These are phyloP conservation scores for Athene noctua DNA, from an alignment of 2,113 vertebrate species.

Conservation along the genomic window DNA sequence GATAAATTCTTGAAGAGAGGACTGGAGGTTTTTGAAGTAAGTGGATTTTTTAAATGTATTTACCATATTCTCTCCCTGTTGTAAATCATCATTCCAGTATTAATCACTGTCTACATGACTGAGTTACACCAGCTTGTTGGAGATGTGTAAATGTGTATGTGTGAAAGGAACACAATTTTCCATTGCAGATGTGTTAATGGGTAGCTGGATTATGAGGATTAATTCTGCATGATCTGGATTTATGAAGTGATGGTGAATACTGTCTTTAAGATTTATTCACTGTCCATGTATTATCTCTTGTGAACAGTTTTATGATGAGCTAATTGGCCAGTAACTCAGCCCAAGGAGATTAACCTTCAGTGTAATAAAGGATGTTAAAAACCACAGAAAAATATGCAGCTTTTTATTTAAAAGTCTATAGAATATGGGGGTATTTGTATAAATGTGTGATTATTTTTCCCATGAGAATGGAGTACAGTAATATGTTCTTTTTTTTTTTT, in stretches of 20 bases:
- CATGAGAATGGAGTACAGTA: neutral
- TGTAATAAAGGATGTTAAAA: conserved; percentile 26
- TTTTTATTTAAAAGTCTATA: conserved; percentile 11
- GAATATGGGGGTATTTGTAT: conserved; percentile 14
- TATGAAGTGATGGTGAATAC: conserved; percentile 27
- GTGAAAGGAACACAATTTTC: neutral
- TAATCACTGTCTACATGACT: neutral
- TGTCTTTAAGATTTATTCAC: conserved; percentile 34
- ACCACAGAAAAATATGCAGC: neutral
- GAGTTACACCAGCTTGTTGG: neutral
- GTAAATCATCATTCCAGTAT: neutral
- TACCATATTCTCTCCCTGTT: neutral
- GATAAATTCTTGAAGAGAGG: neutral
- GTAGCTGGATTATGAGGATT: conserved; percentile 27
- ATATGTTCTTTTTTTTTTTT: neutral
- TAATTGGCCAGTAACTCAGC: conserved; percentile 46
- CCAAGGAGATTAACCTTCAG: conserved; percentile 16
- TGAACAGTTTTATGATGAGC: conserved; percentile 44
- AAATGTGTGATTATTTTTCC: conserved; percentile 32
- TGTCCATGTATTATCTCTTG: neutral
- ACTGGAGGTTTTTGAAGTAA: neutral
- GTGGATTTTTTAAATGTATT: neutral
- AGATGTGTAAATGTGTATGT: neutral
- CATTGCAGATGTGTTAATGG: neutral
- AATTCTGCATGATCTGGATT: conserved; percentile 43